Base-by-base conservation (phyloP, 2,888 invertebrate genomes). In the Lepetodrilus schrolli region DNA sequence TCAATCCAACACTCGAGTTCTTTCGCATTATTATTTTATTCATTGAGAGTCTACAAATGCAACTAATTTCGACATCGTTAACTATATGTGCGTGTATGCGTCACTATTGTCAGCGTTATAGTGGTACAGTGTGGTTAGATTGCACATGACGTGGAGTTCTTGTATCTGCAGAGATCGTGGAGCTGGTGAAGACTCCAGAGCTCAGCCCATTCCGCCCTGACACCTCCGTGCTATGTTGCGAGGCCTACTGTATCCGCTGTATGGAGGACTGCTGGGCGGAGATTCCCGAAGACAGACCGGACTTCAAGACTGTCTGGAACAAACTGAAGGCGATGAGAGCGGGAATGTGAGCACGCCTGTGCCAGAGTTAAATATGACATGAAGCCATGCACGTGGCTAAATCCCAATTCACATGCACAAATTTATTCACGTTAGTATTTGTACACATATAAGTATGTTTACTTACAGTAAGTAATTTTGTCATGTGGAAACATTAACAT, bases 301-400 rank as follows among this genome's bases (percentile, higher is more conserved):
- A 91, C 75, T 91, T 91, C 82, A 83, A 88, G 23, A 82, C 81
- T 20, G 85, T 91, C 20, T 86, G 90, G 74, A 84, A 86, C 68
- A 81, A 84, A 34, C 81, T 91, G 26, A 86, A 89, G 70, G 89
- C 89, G 1, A 84, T 91, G 83, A 83, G 89, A 73, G 95, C 96
- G 89, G 97, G 97, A 88, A 95, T 97, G 97, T 96, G 88, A 93
- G 77, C 70, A 43, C n/a, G n/a, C n/a, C n/a, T n/a, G n/a, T n/a
- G n/a, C n/a, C n/a, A n/a, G 2, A 47, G 13, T 47, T n/a, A 4
- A 20, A n/a, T 48, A 48, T 48, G 1, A n/a, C 4, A 21, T 17
- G 38, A 38, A 38, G 38, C 13, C 5, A 8, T 13, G 38, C 38
- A 8, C 38, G 5, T 38, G 5, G 5, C 13, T 38, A 8, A 38